Conservation (phyloP, 2,888 invertebrate species). For the Callosobruchus maculatus region DNA sequence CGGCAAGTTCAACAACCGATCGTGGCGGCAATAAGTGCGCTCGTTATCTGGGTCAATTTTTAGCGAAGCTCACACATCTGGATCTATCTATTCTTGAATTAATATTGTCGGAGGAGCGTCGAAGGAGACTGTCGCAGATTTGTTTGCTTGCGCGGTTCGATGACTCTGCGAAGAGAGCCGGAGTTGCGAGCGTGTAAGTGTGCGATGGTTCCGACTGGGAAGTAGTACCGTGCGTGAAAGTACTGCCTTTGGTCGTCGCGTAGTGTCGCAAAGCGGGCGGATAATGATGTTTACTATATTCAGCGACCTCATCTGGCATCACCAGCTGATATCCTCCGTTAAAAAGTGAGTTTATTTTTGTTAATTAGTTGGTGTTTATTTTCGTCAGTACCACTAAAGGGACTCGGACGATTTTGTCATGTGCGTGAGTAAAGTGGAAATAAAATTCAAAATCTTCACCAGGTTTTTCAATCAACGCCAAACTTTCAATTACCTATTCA, state of each 20-base stretch:
- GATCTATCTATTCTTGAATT: constrained; percentile 26
- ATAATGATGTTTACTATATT: constrained; percentile 16
- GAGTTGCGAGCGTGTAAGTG: constrained; percentile 3
- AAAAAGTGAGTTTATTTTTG: constrained; percentile 12
- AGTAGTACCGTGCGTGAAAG: neutral
- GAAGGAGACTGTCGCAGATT: neutral
- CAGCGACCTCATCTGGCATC: constrained; percentile 9
- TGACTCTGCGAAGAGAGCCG: neutral
- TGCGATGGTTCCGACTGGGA: no score
- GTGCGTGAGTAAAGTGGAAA: no score
- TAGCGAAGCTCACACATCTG: constrained; percentile 33
- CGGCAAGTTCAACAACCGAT: constrained; percentile 25
- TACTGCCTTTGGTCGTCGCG: neutral
- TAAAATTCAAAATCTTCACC: no score
- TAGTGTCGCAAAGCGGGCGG: neutral
- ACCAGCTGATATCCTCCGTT: constrained; percentile 7
- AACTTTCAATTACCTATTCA: no score
- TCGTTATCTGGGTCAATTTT: constrained; percentile 35
- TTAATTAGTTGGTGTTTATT: neutral
- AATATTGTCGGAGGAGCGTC: constrained; percentile 20
- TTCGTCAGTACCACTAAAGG: neutral
- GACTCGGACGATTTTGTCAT: no score
- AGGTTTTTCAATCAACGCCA: no score
- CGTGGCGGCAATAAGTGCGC: constrained; percentile 8
- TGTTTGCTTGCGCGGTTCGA: neutral